Percentiles rank a stretch among this genome's conserved stretches.
phyloP scores from a whole-genome alignment of 1,140 invertebrate species.

The Papilio helenus region DNA sequence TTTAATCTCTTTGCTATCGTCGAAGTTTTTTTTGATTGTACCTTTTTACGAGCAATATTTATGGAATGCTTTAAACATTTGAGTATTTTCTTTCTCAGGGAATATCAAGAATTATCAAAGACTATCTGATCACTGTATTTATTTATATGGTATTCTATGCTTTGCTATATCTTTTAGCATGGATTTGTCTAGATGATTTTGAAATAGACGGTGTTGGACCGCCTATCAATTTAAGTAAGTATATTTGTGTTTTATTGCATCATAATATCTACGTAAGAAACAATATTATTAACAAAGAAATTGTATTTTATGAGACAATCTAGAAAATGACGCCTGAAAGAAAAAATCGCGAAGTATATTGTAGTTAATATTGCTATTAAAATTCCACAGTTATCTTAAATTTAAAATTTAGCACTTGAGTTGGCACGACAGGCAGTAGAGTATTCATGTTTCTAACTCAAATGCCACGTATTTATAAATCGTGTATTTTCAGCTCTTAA shows the following conservation, averaged over 20 bases:
- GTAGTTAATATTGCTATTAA: not conserved
- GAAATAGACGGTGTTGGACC: conserved; percentile 2
- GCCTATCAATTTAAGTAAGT: not conserved
- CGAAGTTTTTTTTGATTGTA: too few relatives aligned
- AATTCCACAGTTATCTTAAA: not conserved
- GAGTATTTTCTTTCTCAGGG: not conserved
- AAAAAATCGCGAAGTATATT: not conserved
- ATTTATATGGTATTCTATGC: conserved; percentile 9
- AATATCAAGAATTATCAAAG: not conserved
- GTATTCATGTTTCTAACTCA: not conserved
- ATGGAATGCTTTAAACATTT: not conserved
- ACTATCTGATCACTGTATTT: not conserved
- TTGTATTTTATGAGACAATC: too few relatives aligned
- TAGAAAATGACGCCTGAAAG: not conserved
- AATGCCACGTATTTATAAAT: not conserved
- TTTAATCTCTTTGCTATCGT: too few relatives aligned
- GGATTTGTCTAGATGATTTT: not conserved
- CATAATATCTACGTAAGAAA: too few relatives aligned
- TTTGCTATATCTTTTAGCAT: not conserved
- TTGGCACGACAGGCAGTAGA: not conserved
- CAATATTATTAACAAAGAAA: too few relatives aligned
- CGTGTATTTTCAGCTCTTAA: conserved; percentile 47
- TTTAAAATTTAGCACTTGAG: too few relatives aligned
- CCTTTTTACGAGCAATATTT: too few relatives aligned
- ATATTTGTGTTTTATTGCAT: not conserved